phyloP scores from a whole-genome alignment of 2,113 vertebrate species.

The Setophaga petechia region DNA sequence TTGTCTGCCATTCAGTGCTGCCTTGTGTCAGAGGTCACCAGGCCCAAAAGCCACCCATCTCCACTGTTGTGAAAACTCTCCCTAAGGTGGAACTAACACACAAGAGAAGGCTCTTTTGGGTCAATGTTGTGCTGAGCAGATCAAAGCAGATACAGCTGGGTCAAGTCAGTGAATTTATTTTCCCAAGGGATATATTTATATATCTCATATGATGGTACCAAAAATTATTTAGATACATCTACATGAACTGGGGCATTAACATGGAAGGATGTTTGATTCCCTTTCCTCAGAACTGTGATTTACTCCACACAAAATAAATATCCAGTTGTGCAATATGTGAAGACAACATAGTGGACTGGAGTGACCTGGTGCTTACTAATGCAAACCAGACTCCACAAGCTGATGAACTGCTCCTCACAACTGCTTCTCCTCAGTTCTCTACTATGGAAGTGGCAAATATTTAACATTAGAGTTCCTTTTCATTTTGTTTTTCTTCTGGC shows the following conservation, averaged over 20 bases:
- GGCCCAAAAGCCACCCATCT: background rate
- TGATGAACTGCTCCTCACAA: background rate
- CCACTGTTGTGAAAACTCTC: background rate
- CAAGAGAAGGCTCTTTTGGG: background rate
- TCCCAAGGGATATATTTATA: background rate
- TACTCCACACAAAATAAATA: background rate
- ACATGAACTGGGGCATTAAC: fast-evolving
- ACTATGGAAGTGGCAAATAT: background rate
- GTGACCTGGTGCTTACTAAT: background rate
- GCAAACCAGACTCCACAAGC: background rate
- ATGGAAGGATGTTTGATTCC: background rate
- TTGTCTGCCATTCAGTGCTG: background rate
- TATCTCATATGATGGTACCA: background rate
- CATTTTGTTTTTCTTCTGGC: background rate
- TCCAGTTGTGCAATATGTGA: background rate
- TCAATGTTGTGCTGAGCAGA: background rate
- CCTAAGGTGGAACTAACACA: background rate
- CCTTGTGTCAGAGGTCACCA: background rate
- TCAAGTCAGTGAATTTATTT: background rate
- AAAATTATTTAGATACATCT: background rate
- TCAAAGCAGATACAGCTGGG: background rate
- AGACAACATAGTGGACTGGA: background rate
- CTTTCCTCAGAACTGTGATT: background rate
- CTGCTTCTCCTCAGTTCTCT: background rate
- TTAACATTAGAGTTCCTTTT: background rate